Evolutionary conservation across 2,113 vertebrate species (phyloP).

Genomic region (Aspiorhynchus laticeps): DNA sequence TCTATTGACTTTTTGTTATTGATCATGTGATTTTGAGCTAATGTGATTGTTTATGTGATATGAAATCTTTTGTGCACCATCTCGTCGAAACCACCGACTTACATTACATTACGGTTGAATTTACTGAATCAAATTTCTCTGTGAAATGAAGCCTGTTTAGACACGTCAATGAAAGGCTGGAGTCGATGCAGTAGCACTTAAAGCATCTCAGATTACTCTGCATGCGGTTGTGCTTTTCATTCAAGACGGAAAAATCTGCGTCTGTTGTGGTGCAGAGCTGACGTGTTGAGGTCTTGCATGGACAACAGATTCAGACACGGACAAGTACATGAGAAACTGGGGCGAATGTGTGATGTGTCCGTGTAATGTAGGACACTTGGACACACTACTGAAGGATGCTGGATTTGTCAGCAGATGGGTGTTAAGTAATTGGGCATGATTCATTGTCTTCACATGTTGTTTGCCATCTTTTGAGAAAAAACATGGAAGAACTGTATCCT

Average conservation of each 20-base stretch:
- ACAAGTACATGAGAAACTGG: slow-evolving; percentile 27
- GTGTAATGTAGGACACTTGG: slow-evolving; percentile 47
- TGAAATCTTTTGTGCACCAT: neutral
- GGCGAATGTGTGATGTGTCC: slow-evolving; percentile 29
- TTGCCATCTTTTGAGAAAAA: slow-evolving; percentile 22
- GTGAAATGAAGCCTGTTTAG: neutral
- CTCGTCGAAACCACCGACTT: neutral
- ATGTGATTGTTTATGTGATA: neutral
- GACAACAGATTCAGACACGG: neutral
- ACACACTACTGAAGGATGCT: slow-evolving; percentile 7
- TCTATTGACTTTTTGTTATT: neutral
- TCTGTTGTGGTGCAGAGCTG: neutral
- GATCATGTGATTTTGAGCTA: neutral
- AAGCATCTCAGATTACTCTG: neutral
- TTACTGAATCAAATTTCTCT: neutral
- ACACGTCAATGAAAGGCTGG: neutral
- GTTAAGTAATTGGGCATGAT: slow-evolving; percentile 54
- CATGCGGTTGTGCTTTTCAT: neutral
- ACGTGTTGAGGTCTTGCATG: neutral
- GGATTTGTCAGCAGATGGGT: slow-evolving; percentile 41
- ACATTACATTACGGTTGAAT: neutral
- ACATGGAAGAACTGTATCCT: slow-evolving; percentile 41
- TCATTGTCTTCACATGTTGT: slow-evolving; percentile 52
- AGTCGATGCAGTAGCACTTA: neutral
- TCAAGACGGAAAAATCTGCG: neutral